These are phyloP conservation scores for Enteromius viviparus DNA, from an alignment of 2,797 vertebrate species.

Conservation along the genomic window DNA sequence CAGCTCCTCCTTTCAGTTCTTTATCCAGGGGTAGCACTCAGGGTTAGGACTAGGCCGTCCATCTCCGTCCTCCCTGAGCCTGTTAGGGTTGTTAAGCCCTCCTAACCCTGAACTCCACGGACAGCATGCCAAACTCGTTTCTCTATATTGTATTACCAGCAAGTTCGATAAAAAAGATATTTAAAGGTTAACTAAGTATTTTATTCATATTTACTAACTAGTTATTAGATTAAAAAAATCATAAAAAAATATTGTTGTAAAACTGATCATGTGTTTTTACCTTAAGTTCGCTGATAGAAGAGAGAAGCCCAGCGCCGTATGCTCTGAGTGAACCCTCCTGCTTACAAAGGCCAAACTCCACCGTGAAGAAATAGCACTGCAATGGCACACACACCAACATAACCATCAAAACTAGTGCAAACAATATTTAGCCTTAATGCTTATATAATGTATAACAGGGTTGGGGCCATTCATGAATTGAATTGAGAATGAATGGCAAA, in stretches of 20 bases:
- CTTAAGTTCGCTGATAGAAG: slow-evolving; percentile 95
- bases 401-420: not conserved
- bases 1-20: too few species aligned
- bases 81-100: too few species aligned
- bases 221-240: not conserved
- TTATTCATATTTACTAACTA: not conserved
- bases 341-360: slow-evolving; percentile 98
- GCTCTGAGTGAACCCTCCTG: slow-evolving; percentile 93
- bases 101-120: too few species aligned
- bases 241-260: not conserved
- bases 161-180: not conserved
- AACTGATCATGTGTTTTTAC: slow-evolving; percentile 47
- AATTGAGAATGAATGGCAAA: too few species aligned
- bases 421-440: not conserved
- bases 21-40: too few species aligned
- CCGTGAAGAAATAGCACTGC: slow-evolving; percentile 98
- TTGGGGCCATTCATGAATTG: too few species aligned
- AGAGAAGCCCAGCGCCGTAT: slow-evolving; percentile 96
- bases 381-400: slow-evolving; percentile 52
- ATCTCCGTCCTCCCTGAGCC: too few species aligned
- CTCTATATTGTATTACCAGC: too few species aligned
- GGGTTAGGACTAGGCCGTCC: too few species aligned
- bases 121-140: too few species aligned
- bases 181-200: not conserved
- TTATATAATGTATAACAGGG: too few species aligned